Conservation (phyloP, 2,113 vertebrate species). For the Synchiropus splendidus region DNA sequence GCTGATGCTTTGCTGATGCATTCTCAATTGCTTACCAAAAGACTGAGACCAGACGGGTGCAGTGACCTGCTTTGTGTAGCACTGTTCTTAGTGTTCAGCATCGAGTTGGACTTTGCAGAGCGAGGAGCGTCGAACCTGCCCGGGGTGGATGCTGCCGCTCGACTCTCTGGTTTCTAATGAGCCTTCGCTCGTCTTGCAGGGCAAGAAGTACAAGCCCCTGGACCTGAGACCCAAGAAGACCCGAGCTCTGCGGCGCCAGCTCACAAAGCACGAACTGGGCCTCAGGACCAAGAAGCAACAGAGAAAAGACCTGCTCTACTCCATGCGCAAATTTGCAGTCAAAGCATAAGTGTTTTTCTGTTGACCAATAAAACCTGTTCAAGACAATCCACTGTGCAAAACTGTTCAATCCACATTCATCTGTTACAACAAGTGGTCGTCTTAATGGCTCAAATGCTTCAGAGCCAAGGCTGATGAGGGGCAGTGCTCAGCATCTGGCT, state of each 20-base stretch:
- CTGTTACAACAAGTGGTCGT: too few species aligned
- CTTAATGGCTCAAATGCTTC: too few species aligned
- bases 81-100: background rate
- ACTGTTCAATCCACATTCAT: too few species aligned
- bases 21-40: slow-evolving; percentile 52
- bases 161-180: slow-evolving; percentile 1
- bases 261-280: slow-evolving; percentile 86
- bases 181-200: slow-evolving; percentile 57
- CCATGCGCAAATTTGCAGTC: slow-evolving; percentile 84
- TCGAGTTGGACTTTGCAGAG: too few species aligned
- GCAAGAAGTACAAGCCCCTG: slow-evolving; percentile 96
- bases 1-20: slow-evolving; percentile 50
- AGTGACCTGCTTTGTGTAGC: background rate
- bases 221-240: slow-evolving; percentile 98
- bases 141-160: too few species aligned
- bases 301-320: slow-evolving; percentile 84
- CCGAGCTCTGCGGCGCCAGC: slow-evolving; percentile 82
- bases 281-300: slow-evolving; percentile 94
- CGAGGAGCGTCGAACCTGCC: too few species aligned
- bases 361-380: slow-evolving; percentile 56
- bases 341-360: slow-evolving; percentile 76
- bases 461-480: too few species aligned
- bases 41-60: slow-evolving; percentile 41
- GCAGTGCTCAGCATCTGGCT: too few species aligned
- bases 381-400: slow-evolving; percentile 21